Evolutionary conservation across 64 coral and sea anemone genomes (phyloP).

Genomic region (Trachythela sp.): DNA sequence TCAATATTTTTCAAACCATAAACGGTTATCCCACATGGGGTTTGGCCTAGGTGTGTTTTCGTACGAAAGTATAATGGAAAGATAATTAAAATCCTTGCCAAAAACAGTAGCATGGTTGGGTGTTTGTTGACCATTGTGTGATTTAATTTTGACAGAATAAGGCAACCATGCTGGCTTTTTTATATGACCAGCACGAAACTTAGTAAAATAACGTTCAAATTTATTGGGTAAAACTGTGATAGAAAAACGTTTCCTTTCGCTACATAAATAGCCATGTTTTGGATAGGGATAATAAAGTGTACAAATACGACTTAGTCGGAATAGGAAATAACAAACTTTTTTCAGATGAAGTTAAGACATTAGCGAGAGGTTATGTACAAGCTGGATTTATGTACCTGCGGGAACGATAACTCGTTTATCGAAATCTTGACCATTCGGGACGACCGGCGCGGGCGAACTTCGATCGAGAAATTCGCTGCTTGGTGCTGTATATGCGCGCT

Average conservation of each 20-base stretch:
- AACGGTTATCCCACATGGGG: not conserved
- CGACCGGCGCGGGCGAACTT: slow-evolving; percentile 73
- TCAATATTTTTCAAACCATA: not conserved
- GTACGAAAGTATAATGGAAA: not conserved
- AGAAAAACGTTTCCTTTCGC: not conserved
- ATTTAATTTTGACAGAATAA: not conserved
- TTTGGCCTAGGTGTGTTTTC: not conserved
- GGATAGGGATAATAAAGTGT: no score
- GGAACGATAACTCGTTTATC: slow-evolving; percentile 93
- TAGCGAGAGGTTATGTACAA: not conserved
- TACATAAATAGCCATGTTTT: no score
- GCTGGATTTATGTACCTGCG: slow-evolving; percentile 59
- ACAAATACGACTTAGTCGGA: no score
- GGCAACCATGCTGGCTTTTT: not conserved
- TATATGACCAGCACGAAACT: not conserved
- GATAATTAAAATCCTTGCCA: slow-evolving; percentile 24
- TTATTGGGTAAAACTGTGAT: not conserved
- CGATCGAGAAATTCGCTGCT: slow-evolving; percentile 88
- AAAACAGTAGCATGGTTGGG: not conserved
- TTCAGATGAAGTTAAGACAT: not conserved
- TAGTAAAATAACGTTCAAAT: not conserved
- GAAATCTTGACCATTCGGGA: slow-evolving; percentile 67
- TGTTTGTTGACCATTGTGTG: not conserved
- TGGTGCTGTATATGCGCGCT: slow-evolving; percentile 64
- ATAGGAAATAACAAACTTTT: not conserved